Conservation (phyloP, 2,888 invertebrate genomes). For the Antitype chi region DNA sequence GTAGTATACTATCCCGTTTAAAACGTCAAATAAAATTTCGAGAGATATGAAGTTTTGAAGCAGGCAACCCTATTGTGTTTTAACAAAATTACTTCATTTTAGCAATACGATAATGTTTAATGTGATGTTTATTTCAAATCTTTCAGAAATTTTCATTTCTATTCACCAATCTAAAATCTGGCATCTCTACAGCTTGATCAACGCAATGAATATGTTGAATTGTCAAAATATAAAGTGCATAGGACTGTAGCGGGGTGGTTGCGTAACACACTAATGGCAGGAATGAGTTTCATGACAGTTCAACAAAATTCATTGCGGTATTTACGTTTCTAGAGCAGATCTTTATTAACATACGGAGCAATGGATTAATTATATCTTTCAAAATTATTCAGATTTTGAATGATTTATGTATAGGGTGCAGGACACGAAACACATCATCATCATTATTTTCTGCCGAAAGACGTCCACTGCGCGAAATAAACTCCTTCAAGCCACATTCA, state of each 20-base stretch:
- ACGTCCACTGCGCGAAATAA: too few species aligned
- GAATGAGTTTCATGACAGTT: too few species aligned
- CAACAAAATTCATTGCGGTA: too few species aligned
- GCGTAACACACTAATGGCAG: too few species aligned
- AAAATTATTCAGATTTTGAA: too few species aligned
- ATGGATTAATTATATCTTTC: too few species aligned
- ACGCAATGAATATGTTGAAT: background rate
- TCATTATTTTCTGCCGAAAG: too few species aligned
- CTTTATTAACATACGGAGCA: too few species aligned
- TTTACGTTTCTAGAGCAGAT: too few species aligned
- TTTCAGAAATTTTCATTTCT: background rate
- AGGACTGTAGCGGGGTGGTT: too few species aligned
- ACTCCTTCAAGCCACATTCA: background rate
- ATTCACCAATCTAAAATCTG: background rate
- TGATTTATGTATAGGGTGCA: too few species aligned
- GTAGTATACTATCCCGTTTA: slow-evolving; percentile 23
- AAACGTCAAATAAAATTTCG: background rate
- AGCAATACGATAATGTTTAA: background rate
- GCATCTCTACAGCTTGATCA: background rate
- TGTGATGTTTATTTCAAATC: background rate
- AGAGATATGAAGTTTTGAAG: slow-evolving; percentile 9
- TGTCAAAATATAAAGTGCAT: background rate
- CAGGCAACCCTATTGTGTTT: slow-evolving; percentile 5
- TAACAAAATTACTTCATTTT: slow-evolving; percentile 19
- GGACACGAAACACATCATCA: too few species aligned